Evolutionary conservation across 2,113 vertebrate genomes (phyloP).

Genomic region (Turnix velox): DNA sequence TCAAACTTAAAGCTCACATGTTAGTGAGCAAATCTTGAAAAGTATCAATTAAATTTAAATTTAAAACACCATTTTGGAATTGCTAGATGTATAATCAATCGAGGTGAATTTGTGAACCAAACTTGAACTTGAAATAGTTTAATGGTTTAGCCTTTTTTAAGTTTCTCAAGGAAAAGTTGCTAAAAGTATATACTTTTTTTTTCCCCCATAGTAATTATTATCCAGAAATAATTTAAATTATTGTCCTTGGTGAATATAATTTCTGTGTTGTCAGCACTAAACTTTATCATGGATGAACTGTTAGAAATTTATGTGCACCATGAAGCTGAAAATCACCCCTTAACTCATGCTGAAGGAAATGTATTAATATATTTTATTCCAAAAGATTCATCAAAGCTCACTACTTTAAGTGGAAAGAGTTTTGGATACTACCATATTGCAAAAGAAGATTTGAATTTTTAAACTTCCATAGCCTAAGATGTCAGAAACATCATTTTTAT

Average conservation of each 20-base stretch:
- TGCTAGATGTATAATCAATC: neutral
- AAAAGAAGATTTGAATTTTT: neutral
- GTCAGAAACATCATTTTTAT: conserved; percentile 11
- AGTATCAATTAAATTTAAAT: neutral
- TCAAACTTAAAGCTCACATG: neutral
- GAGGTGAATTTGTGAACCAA: neutral
- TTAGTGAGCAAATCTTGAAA: neutral
- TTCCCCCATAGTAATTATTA: neutral
- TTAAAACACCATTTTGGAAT: neutral
- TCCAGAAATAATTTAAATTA: neutral
- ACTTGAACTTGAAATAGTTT: neutral
- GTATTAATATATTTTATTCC: neutral
- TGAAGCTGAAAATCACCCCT: neutral
- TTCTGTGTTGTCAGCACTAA: neutral
- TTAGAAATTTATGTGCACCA: neutral
- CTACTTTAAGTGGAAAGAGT: neutral
- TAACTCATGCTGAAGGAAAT: neutral
- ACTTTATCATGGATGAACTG: neutral
- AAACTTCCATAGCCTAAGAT: neutral
- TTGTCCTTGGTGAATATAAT: neutral
- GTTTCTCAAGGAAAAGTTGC: neutral
- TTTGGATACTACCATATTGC: neutral
- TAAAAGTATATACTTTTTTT: neutral
- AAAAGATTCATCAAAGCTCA: neutral
- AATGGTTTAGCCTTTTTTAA: neutral